Evolutionary conservation across 2,888 invertebrate genomes (phyloP).

Genomic region (Periphyllus acericola): DNA sequence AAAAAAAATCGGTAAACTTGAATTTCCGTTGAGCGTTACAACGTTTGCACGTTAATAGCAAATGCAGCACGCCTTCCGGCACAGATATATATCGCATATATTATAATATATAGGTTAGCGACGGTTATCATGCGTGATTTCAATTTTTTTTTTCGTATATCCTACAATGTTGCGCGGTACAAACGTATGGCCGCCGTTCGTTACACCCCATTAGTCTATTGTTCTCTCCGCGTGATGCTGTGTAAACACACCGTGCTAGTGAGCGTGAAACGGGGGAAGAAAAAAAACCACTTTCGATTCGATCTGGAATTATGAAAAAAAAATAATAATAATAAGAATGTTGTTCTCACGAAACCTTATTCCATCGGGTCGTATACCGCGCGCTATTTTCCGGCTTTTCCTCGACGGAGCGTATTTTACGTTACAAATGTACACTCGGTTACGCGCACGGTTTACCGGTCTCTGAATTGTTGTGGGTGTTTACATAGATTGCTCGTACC

Average conservation of each 20-base stretch:
- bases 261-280: background rate
- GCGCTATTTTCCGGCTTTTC: too few species aligned
- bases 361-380: background rate
- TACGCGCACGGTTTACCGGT: background rate
- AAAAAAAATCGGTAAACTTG: background rate
- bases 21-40: background rate
- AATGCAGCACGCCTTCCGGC: background rate
- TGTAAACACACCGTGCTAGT: background rate
- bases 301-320: background rate
- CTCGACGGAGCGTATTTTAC: too few species aligned
- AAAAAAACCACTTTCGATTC: constrained; percentile 40
- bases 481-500: background rate
- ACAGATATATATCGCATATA: background rate
- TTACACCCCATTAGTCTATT: constrained; percentile 51
- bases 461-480: background rate
- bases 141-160: background rate
- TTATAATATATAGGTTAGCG: background rate
- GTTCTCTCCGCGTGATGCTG: background rate
- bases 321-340: background rate
- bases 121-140: background rate
- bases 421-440: too few species aligned
- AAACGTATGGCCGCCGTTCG: constrained; percentile 1
- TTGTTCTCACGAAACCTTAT: constrained; percentile 42
- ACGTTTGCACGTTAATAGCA: background rate
- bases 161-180: background rate